Evolutionary conservation across 2,797 vertebrate species (phyloP), one percentile per base, ranked within the genome.

Genomic region (Urosaurus nigricauda): DNA sequence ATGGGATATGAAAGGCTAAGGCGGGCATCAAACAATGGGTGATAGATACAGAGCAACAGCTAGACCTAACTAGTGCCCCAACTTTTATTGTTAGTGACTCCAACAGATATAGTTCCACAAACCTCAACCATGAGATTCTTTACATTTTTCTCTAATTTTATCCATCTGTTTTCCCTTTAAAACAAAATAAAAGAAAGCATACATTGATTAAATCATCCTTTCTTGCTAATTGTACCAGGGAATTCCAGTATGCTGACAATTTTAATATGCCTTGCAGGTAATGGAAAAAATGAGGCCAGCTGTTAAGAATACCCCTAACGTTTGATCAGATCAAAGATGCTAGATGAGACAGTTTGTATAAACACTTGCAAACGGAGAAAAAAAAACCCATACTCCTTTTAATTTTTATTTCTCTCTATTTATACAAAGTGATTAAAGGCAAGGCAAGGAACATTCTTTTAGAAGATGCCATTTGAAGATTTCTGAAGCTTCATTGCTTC

Each of bases 221-320:
- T 43, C 82, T 81, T 74, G 4, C 19, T 79, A 82, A 85, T 73
- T 65, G n/a, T 40, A 92, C 2, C 37, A 32, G 53, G 79, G 88
- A 84, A 87, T 92, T 88, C 87, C 91, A 87, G 90, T 84, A 56
- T 35, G 4, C 37, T 89, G 21, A 78, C n/a, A 84, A 16, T 85
- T 56, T 7, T 51, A 77, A 65, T 5, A 63, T 58, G 56, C 58
- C 84, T 84, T 37, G 68, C 71, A 88, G 82, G 24, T 89, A 82
- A 84, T 56, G 80, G 75, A 85, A 24, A 77, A 90, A 86, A 60
- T 88, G 56, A 47, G 84, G 13, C 70, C 80, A 86, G 90, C 78
- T 89, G 40, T 0, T 71, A 89, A 88, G n/a, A 81, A 78, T 71
- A 89, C 53, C 47, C 58, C 29, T 2, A 68, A 32, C 89, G 89